Evolutionary conservation across 1,140 invertebrate genomes (phyloP).

Genomic region (Macrosteles quadrilineatus): DNA sequence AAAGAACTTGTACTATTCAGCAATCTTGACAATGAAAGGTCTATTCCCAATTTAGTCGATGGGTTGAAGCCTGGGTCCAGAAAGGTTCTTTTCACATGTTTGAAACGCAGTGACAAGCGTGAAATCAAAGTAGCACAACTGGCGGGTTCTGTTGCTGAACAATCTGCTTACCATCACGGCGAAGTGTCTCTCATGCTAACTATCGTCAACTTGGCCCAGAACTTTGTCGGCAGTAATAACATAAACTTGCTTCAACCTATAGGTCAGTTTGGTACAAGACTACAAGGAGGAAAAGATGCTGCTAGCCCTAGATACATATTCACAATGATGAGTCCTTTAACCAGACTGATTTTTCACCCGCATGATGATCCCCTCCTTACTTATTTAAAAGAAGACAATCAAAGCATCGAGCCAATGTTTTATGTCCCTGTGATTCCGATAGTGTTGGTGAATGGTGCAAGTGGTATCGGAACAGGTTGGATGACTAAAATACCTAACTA

Average conservation of each 20-base stretch:
- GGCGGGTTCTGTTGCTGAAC: conserved; percentile 95
- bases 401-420: conserved; percentile 61
- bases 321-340: conserved; percentile 81
- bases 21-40: conserved; percentile 95
- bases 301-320: conserved; percentile 99
- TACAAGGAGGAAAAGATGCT: conserved; percentile 91
- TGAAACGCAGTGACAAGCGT: conserved; percentile 94
- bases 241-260: conserved; percentile 93
- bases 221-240: conserved; percentile 98
- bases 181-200: conserved; percentile 93
- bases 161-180: conserved; percentile 98
- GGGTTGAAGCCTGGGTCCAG: conserved; percentile 97
- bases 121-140: conserved; percentile 99
- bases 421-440: conserved; percentile 97
- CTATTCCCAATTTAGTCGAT: conserved; percentile 93
- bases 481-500: conserved; percentile 97
- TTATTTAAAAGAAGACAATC: conserved; percentile 93
- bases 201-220: conserved; percentile 97
- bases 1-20: conserved; percentile 96
- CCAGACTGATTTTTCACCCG: conserved; percentile 83
- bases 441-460: conserved; percentile 95
- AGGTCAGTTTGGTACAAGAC: conserved; percentile 87
- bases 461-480: conserved; percentile 99
- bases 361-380: conserved; percentile 88
- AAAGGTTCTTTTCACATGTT: conserved; percentile 93